phyloP scores from a whole-genome alignment of 2,113 vertebrate species.

The Eulemur rufifrons region DNA sequence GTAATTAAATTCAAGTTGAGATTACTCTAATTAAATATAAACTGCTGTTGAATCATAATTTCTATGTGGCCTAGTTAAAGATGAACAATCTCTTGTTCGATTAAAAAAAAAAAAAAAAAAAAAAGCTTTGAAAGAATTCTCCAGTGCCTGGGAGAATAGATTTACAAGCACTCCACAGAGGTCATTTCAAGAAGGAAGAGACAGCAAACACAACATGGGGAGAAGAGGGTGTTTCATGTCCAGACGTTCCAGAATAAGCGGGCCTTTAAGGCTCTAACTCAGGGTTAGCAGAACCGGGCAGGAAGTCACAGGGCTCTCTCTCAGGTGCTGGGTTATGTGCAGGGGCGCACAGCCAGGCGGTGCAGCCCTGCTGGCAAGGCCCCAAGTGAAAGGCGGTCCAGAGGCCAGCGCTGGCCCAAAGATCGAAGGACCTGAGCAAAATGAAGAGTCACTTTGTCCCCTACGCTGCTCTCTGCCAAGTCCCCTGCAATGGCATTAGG shows the following conservation, averaged over 20 bases:
- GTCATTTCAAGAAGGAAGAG: slow-evolving; percentile 84
- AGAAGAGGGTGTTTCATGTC: slow-evolving; percentile 59
- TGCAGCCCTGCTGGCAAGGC: slow-evolving; percentile 72
- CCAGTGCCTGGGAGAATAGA: slow-evolving; percentile 79
- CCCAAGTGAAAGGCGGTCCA: slow-evolving; percentile 67
- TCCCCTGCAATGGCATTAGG: slow-evolving; percentile 85
- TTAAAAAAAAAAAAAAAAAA: neutral
- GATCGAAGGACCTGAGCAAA: slow-evolving; percentile 71
- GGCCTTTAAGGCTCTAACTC: slow-evolving; percentile 68
- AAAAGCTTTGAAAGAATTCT: slow-evolving; percentile 79
- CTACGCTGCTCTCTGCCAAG: slow-evolving; percentile 75
- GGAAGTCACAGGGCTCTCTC: slow-evolving; percentile 76
- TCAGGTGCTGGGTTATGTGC: slow-evolving; percentile 74
- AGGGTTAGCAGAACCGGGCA: slow-evolving; percentile 68
- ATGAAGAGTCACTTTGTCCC: slow-evolving; percentile 82
- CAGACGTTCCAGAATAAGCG: slow-evolving; percentile 73
- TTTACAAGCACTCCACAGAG: slow-evolving; percentile 78
- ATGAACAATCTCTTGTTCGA: slow-evolving; percentile 82
- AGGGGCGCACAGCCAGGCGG: slow-evolving; percentile 78
- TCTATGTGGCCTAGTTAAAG: slow-evolving; percentile 86
- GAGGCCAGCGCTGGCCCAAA: slow-evolving; percentile 72
- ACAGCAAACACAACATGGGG: slow-evolving; percentile 68
- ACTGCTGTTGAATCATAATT: slow-evolving; percentile 89
- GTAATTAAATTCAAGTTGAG: slow-evolving; percentile 90
- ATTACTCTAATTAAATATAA: slow-evolving; percentile 90